Evolutionary conservation across 2,113 vertebrate genomes (phyloP), one percentile per base, ranked within the genome.

Genomic region (Seriola rivoliana): DNA sequence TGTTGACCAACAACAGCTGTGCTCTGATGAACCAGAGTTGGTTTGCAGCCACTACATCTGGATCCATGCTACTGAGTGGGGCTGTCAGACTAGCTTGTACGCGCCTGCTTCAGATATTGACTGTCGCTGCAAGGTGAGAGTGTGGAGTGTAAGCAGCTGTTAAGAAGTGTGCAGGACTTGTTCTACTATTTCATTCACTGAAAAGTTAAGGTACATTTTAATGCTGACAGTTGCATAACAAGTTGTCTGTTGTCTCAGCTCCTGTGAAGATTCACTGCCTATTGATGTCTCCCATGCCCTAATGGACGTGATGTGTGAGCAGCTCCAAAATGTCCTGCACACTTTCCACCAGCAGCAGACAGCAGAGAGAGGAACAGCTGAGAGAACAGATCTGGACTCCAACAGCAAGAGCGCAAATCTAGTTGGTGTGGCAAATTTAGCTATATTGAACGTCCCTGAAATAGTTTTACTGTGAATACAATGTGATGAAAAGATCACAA

Each of bases 241-340:
- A 32, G 46, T 25, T 52, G 2, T 68, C 42, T n/a, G 80, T 4
- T 85, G 25, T 12, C 42, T 25, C 74, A 96, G 96, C 85, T 95
- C 93, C 36, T 96, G 92, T 90, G 96, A 95, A 75, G 94, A 94
- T 32, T 82, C 86, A 44, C 90, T 96, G 36, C 94, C 95, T 3
- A 23, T 93, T 10, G 95, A 96, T 1, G 92, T 96, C n/a, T 94
- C 96, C 62, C 86, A 95, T 65, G 92, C 94, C 32, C 82, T 96
- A n/a, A 95, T 96, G 95, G 95, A 95, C 42, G 95, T 96, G 55
- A 95, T 96, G 95, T 95, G 93, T 68, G 91, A 95, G 75, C 95
- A 96, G 80, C 93, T 96, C 25, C 94, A 95, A 75, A 91, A 88
- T 46, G 85, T 96, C 36, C 82, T 96, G 62, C 80, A 85, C 70